A percentile compares a stretch with the other conserved stretches of the same genome.
phyloP scores from a whole-genome alignment of 2,113 vertebrate genomes.

The Campylomormyrus tamandua region DNA sequence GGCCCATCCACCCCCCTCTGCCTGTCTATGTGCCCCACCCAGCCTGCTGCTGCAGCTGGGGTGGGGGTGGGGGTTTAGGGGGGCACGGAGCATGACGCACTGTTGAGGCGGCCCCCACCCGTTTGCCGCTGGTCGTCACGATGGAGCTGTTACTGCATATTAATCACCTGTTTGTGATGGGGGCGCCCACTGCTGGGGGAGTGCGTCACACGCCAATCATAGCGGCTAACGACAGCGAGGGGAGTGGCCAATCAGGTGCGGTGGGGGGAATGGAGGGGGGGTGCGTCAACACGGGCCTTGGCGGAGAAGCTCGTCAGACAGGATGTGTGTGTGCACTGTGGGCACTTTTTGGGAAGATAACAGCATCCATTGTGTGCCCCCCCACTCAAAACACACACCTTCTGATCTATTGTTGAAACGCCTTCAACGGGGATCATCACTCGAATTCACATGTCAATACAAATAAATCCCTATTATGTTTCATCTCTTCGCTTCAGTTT shows the following conservation, averaged over 20 bases:
- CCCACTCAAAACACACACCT: neutral
- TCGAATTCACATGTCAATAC: conserved; percentile 1
- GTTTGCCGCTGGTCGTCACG: neutral
- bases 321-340: neutral
- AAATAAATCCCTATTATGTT: neutral
- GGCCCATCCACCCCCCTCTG: neutral
- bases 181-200: neutral
- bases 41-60: neutral
- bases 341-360: neutral
- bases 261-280: neutral
- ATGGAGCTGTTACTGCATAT: neutral
- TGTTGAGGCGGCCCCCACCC: neutral
- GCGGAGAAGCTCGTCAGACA: neutral
- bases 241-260: neutral
- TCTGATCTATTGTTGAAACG: neutral
- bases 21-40: neutral
- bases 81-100: neutral
- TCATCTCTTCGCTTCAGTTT: neutral
- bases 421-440: neutral
- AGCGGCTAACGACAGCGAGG: neutral
- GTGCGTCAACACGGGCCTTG: neutral
- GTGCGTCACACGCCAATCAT: neutral
- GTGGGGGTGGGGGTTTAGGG: neutral
- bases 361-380: neutral
- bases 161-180: conserved; percentile 7